Evolutionary conservation across 2,113 vertebrate genomes (phyloP).

Genomic region (Xenopus laevis): DNA sequence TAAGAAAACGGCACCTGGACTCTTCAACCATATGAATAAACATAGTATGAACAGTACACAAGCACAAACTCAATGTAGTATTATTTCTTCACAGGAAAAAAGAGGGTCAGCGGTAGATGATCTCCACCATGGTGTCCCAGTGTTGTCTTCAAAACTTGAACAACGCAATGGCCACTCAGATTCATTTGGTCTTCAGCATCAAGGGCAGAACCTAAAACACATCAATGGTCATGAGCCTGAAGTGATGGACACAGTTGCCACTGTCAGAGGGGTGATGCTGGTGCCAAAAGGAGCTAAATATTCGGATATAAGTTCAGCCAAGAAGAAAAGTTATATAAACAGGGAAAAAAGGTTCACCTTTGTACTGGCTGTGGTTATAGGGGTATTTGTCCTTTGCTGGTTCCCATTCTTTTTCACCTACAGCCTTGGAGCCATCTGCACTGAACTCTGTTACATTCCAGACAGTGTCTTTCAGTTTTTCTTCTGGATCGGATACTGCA

Average conservation of each 20-base stretch:
- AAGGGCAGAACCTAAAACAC: slow-evolving; percentile 5
- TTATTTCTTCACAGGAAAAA: not conserved
- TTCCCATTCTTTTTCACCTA: slow-evolving; percentile 97
- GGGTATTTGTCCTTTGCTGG: slow-evolving; percentile 89
- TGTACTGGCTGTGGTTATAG: slow-evolving; percentile 88
- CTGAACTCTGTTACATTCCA: slow-evolving; percentile 72
- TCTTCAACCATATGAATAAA: not conserved
- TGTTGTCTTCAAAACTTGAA: slow-evolving; percentile 11
- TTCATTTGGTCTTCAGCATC: slow-evolving; percentile 12
- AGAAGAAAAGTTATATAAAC: slow-evolving; percentile 78
- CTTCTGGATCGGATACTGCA: slow-evolving; percentile 85
- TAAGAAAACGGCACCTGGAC: not conserved
- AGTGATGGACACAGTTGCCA: slow-evolving; percentile 72
- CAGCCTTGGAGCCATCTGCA: slow-evolving; percentile 83
- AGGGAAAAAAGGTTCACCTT: slow-evolving; percentile 91
- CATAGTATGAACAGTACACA: not conserved
- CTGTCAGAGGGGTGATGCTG: slow-evolving; percentile 70
- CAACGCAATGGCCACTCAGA: slow-evolving; percentile 39
- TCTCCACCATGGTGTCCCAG: slow-evolving; percentile 5
- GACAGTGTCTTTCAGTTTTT: slow-evolving; percentile 66
- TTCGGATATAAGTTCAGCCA: slow-evolving; percentile 61
- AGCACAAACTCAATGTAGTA: not conserved
- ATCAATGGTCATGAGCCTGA: slow-evolving; percentile 58
- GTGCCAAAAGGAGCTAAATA: slow-evolving; percentile 56
- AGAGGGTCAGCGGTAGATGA: not conserved